These are phyloP conservation scores for Capitella teleta DNA, from an alignment of 1,140 invertebrate species.

Conservation along the genomic window DNA sequence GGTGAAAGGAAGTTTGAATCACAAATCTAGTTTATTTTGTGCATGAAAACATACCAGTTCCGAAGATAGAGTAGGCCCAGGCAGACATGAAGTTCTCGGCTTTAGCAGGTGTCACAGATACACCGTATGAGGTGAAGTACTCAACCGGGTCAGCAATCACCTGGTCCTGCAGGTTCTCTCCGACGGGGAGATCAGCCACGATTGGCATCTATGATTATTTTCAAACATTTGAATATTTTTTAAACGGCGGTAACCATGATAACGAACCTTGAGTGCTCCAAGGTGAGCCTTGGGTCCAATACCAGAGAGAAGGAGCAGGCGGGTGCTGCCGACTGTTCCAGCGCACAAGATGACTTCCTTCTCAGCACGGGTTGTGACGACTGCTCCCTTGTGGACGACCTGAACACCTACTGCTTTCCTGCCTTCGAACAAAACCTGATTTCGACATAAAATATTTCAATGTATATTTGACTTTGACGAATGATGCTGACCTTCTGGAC, in stretches of 20 bases:
- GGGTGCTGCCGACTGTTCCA: conserved; percentile 72
- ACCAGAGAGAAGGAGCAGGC: conserved; percentile 77
- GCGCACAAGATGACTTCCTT: conserved; percentile 69
- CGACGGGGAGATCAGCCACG: conserved; percentile 39
- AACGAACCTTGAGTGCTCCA: conserved; percentile 45
- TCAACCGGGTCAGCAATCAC: conserved; percentile 11
- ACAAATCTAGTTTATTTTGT: no score
- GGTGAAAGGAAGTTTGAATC: no score
- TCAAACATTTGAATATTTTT: neutral
- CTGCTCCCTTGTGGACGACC: conserved; percentile 57
- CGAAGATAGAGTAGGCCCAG: conserved; percentile 12
- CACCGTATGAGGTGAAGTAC: conserved; percentile 8
- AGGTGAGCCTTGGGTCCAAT: conserved; percentile 66
- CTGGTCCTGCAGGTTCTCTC: conserved; percentile 30
- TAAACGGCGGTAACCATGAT: neutral
- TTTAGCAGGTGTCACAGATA: conserved; percentile 9
- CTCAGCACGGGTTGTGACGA: conserved; percentile 59
- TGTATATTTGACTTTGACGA: neutral
- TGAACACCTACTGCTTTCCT: conserved; percentile 72
- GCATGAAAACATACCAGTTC: conserved; percentile 5
- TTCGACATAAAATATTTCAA: neutral
- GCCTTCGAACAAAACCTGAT: conserved; percentile 63
- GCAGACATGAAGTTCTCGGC: conserved; percentile 12
- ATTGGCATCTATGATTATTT: conserved; percentile 10
- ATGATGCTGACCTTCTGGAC: conserved; percentile 47